Base-by-base conservation (phyloP, 2,113 vertebrate species). In the Bos indicus region DNA sequence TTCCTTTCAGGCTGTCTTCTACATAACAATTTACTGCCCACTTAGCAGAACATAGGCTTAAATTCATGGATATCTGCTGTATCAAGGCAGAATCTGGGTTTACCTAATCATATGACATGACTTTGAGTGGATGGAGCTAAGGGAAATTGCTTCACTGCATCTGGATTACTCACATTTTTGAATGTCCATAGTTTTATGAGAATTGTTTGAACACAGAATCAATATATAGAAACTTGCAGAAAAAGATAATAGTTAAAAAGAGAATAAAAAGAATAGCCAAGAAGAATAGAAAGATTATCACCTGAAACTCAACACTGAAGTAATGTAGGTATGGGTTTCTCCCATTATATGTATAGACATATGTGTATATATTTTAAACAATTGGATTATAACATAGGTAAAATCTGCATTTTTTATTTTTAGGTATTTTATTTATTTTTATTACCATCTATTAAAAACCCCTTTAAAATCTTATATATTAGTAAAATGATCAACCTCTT, bases 1-100 rank as follows among this genome's bases (percentile, higher is more conserved):
- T 96, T 97, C 89, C 93, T 98, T 97, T 97, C 71, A 82, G 59
- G 26, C 88, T 98, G 93, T 97, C 97, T 97, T 94, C 89, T 60
- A 77, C 19, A 84, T 89, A 95, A 94, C 95, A 92, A 97, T 98
- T 97, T 98, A 97, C 96, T 95, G 89, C 86, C 88, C 95, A 91
- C 67, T 93, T 82, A 56, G 86, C 86, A 88, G 78, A 97, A 52
- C 48, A 9, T 15, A 60, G 52, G 23, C 57, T 91, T 80, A 60
- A 28, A 81, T 51, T 78, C 78, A 60, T 30, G 71, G 56, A 51
- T 64, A 16, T 62, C 36, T 0, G 25, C 56, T 85, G 26, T 54
- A 46, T 80, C 21, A 43, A 30, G n/a, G 78, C 51, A 89, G 51
- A 86, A 26, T 9, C 21, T 10, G 9, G 7, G 2, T 85, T 97